A percentile compares a stretch with the other conserved stretches of the same genome.
These are phyloP conservation scores for Rapana venosa DNA, from an alignment of 2,888 invertebrate species.

Conservation along the genomic window DNA sequence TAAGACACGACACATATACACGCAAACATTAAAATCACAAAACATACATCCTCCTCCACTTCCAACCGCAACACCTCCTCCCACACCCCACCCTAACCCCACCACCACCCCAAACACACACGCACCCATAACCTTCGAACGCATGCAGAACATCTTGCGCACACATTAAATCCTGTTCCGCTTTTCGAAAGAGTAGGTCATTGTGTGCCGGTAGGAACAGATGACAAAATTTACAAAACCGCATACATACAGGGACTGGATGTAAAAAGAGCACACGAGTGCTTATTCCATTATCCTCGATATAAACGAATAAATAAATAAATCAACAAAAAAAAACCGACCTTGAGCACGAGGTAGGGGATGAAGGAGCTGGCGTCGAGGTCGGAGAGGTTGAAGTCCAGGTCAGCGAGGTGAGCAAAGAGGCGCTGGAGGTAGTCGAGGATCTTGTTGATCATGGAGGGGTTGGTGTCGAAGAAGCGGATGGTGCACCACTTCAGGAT, in stretches of 20 bases:
- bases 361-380: slow-evolving; percentile 95
- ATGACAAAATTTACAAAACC: background rate
- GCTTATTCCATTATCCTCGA: no score
- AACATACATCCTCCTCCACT: no score
- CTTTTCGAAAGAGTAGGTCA: background rate
- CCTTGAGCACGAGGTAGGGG: slow-evolving; percentile 95
- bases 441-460: slow-evolving; percentile 96
- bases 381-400: slow-evolving; percentile 92
- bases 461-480: slow-evolving; percentile 98
- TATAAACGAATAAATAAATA: no score
- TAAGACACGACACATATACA: no score
- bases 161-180: background rate
- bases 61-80: background rate
- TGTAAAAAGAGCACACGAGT: no score
- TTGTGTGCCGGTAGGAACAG: background rate
- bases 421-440: slow-evolving; percentile 92
- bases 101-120: background rate
- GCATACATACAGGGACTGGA: no score
- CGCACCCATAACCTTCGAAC: no score
- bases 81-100: no score
- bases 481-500: slow-evolving; percentile 97
- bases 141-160: no score
- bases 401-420: slow-evolving; percentile 87
- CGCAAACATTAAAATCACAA: no score
- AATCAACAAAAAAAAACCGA: no score